Evolutionary conservation across 2,113 vertebrate genomes (phyloP).

Genomic region (Regulus satrapa): DNA sequence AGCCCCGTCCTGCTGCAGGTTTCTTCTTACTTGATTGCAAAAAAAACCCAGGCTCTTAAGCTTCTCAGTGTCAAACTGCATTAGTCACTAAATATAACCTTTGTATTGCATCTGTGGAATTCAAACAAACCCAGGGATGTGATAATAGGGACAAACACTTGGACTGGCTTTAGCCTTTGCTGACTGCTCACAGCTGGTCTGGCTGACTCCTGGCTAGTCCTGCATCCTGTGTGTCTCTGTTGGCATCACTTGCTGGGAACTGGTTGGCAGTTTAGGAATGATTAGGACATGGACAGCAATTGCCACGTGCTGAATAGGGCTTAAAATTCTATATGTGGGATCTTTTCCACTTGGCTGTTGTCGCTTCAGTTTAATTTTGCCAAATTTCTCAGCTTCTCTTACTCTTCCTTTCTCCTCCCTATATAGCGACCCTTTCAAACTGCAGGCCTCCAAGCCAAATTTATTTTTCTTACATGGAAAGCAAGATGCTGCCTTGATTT

Average conservation of each 20-base stretch:
- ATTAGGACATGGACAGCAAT: neutral
- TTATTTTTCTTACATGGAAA: neutral
- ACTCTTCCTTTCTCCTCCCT: too few relatives aligned
- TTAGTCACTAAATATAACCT: constrained; percentile 41
- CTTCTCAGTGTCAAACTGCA: neutral
- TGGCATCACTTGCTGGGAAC: neutral
- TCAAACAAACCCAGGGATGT: neutral
- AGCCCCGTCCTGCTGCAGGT: neutral
- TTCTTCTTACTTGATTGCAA: neutral
- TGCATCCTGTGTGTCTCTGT: neutral
- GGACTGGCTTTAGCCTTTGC: neutral
- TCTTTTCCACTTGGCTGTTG: neutral
- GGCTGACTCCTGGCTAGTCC: neutral
- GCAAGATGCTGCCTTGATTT: neutral
- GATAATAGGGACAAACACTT: neutral
- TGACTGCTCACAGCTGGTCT: neutral
- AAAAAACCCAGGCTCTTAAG: neutral
- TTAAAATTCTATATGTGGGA: neutral
- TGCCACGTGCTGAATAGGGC: neutral
- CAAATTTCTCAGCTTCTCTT: neutral
- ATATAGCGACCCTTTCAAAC: neutral
- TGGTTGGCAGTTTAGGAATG: neutral
- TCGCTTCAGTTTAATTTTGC: neutral
- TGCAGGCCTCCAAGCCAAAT: neutral
- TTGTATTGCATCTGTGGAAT: constrained; percentile 26